phyloP scores from a whole-genome alignment of 2,797 vertebrate species.

The Neoniphon sammara region DNA sequence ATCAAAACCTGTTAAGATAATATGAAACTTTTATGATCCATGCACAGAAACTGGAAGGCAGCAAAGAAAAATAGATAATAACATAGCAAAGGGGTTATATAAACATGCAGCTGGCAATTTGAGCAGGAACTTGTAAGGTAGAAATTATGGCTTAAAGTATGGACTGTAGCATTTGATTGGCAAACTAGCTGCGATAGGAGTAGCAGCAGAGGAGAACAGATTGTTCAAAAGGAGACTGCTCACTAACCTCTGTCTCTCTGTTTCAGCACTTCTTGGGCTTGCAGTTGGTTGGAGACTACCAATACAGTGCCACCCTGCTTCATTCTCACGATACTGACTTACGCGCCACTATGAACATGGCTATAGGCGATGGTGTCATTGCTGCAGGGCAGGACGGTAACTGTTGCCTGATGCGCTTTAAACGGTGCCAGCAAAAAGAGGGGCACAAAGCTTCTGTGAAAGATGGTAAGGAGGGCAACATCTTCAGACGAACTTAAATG shows the following conservation, averaged over 20 bases:
- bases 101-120: too few species aligned
- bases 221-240: background rate
- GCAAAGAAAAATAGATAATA: too few species aligned
- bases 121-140: too few species aligned
- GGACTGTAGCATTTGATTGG: too few species aligned
- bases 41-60: too few species aligned
- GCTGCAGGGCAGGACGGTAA: conserved; percentile 91
- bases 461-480: conserved; percentile 78
- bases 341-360: conserved; percentile 94
- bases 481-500: too few species aligned
- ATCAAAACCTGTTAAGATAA: background rate
- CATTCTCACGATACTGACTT: conserved; percentile 91
- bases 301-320: conserved; percentile 87
- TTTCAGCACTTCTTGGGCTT: conserved; percentile 91
- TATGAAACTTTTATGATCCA: background rate
- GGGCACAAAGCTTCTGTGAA: conserved; percentile 45
- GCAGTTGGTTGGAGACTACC: conserved; percentile 82
- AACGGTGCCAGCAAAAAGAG: conserved; percentile 52
- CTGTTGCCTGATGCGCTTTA: conserved; percentile 89
- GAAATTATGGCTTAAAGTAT: too few species aligned
- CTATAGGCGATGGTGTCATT: conserved; percentile 86
- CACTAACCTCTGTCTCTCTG: conserved; percentile 17
- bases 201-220: background rate
- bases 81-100: too few species aligned
- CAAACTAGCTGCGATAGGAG: too few species aligned